phyloP scores from a whole-genome alignment of 2,888 invertebrate species.

The Galerucella nymphaeae region DNA sequence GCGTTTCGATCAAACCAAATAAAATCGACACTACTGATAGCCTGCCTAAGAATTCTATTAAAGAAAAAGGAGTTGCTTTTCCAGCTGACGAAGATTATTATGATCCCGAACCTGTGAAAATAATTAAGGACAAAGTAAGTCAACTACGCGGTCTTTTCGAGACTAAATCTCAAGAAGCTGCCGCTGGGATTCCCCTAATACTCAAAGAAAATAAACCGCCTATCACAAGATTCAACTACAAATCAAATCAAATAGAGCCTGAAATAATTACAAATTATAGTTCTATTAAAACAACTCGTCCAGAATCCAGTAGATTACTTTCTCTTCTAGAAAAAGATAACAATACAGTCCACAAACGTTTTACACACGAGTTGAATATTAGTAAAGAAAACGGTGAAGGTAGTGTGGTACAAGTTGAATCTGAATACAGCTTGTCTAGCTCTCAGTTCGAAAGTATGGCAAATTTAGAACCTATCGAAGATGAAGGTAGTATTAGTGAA shows the following conservation, averaged over 20 bases:
- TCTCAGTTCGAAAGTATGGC: not conserved
- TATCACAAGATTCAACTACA: slow-evolving; percentile 12
- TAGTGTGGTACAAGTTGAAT: not conserved
- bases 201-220: slow-evolving; percentile 24
- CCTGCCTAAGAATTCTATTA: not conserved
- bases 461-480: slow-evolving; percentile 4
- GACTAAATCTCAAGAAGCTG: slow-evolving; percentile 35
- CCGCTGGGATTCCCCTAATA: slow-evolving; percentile 22
- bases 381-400: not conserved
- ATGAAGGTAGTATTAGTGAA: not conserved
- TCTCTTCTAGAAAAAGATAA: not conserved
- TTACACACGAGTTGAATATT: not conserved
- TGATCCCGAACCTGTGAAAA: not conserved
- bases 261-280: not conserved
- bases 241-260: not conserved
- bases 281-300: not conserved
- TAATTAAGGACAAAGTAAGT: slow-evolving; percentile 39
- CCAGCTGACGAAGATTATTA: slow-evolving; percentile 16
- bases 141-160: slow-evolving; percentile 45
- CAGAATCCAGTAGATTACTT: not conserved
- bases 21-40: not conserved
- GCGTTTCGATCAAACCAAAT: too few species aligned
- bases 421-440: not conserved
- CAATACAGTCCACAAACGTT: not conserved
- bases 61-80: not conserved